These are phyloP conservation scores for Helarctos malayanus DNA, from an alignment of 2,797 vertebrate genomes.

Conservation along the genomic window DNA sequence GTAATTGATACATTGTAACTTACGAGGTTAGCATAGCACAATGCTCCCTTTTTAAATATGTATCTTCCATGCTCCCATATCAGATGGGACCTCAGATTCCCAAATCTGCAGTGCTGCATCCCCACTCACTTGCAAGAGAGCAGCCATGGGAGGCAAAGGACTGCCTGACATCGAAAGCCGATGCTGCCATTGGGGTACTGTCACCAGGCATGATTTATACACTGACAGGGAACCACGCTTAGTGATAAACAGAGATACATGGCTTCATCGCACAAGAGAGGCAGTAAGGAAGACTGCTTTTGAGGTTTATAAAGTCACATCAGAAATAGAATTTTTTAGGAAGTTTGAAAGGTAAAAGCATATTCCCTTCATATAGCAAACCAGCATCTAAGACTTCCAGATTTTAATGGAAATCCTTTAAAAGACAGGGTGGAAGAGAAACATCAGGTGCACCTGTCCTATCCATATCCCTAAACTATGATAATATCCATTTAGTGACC, in stretches of 20 bases:
- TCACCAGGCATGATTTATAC: not conserved
- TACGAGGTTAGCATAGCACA: not conserved
- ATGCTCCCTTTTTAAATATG: not conserved
- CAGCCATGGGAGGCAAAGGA: not conserved
- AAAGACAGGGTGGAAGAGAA: not conserved
- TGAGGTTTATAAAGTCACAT: not conserved
- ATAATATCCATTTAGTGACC: not conserved
- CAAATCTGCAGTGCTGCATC: not conserved
- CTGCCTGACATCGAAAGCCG: rapidly evolving
- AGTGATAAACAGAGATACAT: not conserved
- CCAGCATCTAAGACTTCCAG: not conserved
- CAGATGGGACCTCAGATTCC: not conserved
- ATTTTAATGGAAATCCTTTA: not conserved
- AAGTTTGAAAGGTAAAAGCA: not conserved
- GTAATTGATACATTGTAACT: not conserved
- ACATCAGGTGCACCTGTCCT: not conserved
- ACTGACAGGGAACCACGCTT: not conserved
- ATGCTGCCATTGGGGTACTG: rapidly evolving
- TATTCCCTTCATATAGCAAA: not conserved
- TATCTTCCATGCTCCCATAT: not conserved
- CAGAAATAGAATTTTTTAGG: conserved; percentile 22
- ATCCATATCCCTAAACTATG: not conserved
- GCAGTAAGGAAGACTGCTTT: not conserved
- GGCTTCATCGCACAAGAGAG: not conserved
- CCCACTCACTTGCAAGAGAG: not conserved